Evolutionary conservation across 2,797 vertebrate species (phyloP).

Genomic region (Atherinosoma microstoma): DNA sequence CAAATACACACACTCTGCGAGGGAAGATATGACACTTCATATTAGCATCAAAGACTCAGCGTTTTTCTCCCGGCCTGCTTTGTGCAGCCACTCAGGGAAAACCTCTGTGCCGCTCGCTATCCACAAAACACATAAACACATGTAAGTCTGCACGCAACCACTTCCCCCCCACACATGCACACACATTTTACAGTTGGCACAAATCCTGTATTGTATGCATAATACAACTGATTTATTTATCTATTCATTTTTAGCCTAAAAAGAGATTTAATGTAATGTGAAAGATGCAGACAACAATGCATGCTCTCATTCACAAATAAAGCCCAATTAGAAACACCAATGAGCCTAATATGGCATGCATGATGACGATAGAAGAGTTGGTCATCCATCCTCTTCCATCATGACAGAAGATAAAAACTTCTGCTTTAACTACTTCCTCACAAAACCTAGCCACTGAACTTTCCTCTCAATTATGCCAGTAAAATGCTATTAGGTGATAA

Average conservation of each 20-base stretch:
- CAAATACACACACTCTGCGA: constrained; percentile 48
- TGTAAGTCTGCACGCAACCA: constrained; percentile 18
- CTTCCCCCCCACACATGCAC: background rate
- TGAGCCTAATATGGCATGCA: background rate
- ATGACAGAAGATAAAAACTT: background rate
- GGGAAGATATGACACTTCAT: constrained; percentile 67
- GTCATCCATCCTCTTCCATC: background rate
- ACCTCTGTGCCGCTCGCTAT: constrained; percentile 39
- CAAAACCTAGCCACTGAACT: background rate
- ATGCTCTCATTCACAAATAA: background rate
- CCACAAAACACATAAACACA: constrained; percentile 47
- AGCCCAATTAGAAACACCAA: background rate
- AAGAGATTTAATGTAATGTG: background rate
- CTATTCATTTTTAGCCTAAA: background rate
- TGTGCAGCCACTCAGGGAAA: constrained; percentile 60
- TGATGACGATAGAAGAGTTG: background rate
- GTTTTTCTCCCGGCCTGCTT: constrained; percentile 48
- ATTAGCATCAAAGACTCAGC: constrained; percentile 75
- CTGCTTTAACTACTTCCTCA: background rate
- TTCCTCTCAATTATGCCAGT: constrained; percentile 38
- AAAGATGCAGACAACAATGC: background rate
- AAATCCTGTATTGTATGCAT: constrained; percentile 13
- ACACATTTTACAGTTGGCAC: background rate
- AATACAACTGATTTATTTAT: constrained; percentile 7
- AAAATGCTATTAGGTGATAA: constrained; percentile 45